Percentiles rank a stretch among this genome's conserved stretches.
Evolutionary conservation across 2,888 invertebrate genomes (phyloP).

Genomic region (Nymphalis urticae): DNA sequence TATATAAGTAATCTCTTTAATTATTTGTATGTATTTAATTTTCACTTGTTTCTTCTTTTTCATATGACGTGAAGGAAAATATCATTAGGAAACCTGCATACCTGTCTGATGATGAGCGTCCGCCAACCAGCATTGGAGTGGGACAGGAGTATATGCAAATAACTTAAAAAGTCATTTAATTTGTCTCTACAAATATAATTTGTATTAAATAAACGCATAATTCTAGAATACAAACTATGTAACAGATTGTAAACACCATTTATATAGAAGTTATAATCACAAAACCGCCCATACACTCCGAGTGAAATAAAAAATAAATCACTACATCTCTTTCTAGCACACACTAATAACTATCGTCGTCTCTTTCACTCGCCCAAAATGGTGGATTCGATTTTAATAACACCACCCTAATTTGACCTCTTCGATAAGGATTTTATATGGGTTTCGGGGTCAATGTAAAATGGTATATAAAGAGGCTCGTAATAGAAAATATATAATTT

Average conservation of each 20-base stretch:
- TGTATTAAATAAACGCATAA: background rate
- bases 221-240: background rate
- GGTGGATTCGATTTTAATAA: slow-evolving; percentile 59
- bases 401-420: slow-evolving; percentile 50
- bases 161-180: too few relatives aligned
- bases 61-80: too few relatives aligned
- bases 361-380: slow-evolving; percentile 54
- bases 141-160: too few relatives aligned
- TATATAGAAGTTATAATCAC: slow-evolving; percentile 61
- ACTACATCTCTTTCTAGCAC: slow-evolving; percentile 51
- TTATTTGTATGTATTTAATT: too few relatives aligned
- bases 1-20: too few relatives aligned
- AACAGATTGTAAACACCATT: slow-evolving; percentile 45
- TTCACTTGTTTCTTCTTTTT: too few relatives aligned
- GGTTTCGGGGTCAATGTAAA: slow-evolving; percentile 38
- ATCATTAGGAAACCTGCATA: too few relatives aligned
- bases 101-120: too few relatives aligned
- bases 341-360: slow-evolving; percentile 53
- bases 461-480: slow-evolving; percentile 42
- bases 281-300: slow-evolving; percentile 47
- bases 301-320: slow-evolving; percentile 52
- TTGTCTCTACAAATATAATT: too few relatives aligned
- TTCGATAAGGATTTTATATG: slow-evolving; percentile 17
- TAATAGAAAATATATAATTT: slow-evolving; percentile 64
- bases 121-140: too few relatives aligned